A percentile compares a stretch with the other conserved stretches of the same genome.
Conservation (phyloP, 2,113 vertebrate genomes). For the Lathamus discolor region DNA sequence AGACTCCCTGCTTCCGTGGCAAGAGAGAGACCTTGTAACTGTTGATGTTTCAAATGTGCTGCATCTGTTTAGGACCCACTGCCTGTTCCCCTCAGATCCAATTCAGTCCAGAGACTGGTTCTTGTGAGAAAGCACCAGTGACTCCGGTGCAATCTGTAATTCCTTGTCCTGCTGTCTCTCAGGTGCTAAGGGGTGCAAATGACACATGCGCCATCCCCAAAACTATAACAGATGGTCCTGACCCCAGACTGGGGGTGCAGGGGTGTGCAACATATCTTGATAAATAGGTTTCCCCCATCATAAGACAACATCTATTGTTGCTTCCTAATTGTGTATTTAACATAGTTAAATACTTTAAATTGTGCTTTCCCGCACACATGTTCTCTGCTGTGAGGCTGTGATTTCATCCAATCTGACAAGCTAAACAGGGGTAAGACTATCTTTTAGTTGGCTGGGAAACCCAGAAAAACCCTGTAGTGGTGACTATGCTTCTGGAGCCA, state of each 20-base stretch:
- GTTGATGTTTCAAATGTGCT: neutral
- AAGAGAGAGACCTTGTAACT: neutral
- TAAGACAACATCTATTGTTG: neutral
- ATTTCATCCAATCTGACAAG: conserved; percentile 14
- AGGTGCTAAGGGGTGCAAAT: neutral
- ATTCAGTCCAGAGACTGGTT: neutral
- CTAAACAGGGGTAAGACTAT: neutral
- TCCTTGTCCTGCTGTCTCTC: neutral
- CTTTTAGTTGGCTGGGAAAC: neutral
- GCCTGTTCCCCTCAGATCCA: neutral
- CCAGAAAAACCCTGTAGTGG: neutral
- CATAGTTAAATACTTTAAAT: neutral
- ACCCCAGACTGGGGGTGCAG: neutral
- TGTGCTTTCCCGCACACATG: neutral
- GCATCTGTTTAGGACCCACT: neutral
- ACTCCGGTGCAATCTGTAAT: neutral
- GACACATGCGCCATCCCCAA: neutral
- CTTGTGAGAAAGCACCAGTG: neutral
- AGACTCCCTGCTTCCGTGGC: neutral
- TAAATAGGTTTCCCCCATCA: neutral
- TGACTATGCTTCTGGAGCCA: neutral
- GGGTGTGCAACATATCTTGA: neutral
- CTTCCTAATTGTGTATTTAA: neutral
- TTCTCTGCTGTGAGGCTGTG: neutral
- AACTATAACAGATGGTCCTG: neutral